A percentile compares a stretch with the other conserved stretches of the same genome.
These are phyloP conservation scores for Lamellibrachia satsuma DNA, from an alignment of 2,888 invertebrate genomes.

Conservation along the genomic window DNA sequence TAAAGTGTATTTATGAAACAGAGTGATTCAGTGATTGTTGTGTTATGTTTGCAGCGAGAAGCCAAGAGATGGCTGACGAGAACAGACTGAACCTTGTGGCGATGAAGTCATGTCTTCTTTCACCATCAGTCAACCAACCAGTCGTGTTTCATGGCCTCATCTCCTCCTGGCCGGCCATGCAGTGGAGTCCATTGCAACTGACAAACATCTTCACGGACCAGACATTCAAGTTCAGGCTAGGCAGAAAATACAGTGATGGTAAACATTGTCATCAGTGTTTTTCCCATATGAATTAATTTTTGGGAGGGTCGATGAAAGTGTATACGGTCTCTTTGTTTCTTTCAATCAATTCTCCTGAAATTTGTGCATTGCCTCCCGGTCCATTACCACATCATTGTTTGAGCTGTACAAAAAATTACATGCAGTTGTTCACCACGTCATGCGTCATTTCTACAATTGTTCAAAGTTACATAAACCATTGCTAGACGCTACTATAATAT, in stretches of 20 bases:
- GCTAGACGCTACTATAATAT: no score
- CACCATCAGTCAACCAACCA: slow-evolving; percentile 24
- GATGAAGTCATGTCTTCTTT: not conserved
- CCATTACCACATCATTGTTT: no score
- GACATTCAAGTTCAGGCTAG: slow-evolving; percentile 50
- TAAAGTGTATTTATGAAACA: no score
- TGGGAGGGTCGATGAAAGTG: not conserved
- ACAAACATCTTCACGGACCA: slow-evolving; percentile 43
- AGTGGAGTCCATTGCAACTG: slow-evolving; percentile 51
- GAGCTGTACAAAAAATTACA: no score
- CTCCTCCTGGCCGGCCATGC: slow-evolving; percentile 46
- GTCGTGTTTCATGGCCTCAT: slow-evolving; percentile 34
- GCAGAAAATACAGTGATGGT: slow-evolving; percentile 31
- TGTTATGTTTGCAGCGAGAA: not conserved
- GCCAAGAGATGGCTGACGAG: not conserved
- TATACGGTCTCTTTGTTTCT: not conserved
- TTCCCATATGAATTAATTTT: not conserved
- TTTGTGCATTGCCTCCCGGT: not conserved
- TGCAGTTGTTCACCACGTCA: no score
- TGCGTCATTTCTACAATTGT: no score
- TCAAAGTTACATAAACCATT: no score
- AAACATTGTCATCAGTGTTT: not conserved
- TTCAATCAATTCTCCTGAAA: not conserved
- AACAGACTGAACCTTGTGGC: not conserved
- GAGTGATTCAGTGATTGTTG: not conserved